Evolutionary conservation across 2,888 invertebrate species (phyloP).

Genomic region (Busseola fusca): DNA sequence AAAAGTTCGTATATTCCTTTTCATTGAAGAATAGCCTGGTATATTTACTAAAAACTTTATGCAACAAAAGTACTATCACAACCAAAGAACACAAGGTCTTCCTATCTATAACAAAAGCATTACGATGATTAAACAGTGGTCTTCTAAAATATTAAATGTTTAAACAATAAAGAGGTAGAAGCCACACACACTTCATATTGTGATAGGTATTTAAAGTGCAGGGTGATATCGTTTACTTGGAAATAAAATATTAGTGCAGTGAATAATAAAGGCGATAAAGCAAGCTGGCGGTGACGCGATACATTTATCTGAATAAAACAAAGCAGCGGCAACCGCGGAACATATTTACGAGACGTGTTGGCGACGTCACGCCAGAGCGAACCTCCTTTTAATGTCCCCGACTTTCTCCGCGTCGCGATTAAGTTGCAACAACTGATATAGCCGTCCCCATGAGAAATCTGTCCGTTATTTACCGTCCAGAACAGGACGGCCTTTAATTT

Average conservation of each 20-base stretch:
- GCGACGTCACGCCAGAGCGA: slow-evolving; percentile 59
- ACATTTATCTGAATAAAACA: slow-evolving; percentile 70
- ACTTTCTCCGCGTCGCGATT: slow-evolving; percentile 64
- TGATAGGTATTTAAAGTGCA: slow-evolving; percentile 8
- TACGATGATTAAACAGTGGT: slow-evolving; percentile 11
- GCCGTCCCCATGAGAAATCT: slow-evolving; percentile 67
- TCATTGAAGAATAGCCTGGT: background rate
- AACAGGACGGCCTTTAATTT: slow-evolving; percentile 64
- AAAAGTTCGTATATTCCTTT: background rate
- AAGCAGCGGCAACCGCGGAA: slow-evolving; percentile 58
- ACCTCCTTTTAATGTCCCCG: slow-evolving; percentile 64
- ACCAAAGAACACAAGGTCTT: background rate
- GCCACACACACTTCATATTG: slow-evolving; percentile 12
- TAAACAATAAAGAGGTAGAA: slow-evolving; percentile 15
- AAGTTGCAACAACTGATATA: slow-evolving; percentile 65
- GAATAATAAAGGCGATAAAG: slow-evolving; percentile 66
- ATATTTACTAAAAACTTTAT: background rate
- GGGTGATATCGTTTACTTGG: slow-evolving; percentile 47
- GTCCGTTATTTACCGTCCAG: slow-evolving; percentile 63
- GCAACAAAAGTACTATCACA: background rate
- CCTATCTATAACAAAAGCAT: background rate
- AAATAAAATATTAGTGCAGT: slow-evolving; percentile 66
- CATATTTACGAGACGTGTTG: slow-evolving; percentile 66
- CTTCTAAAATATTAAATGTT: slow-evolving; percentile 17
- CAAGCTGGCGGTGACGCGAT: slow-evolving; percentile 62